Percentiles rank a stretch among this genome's conserved stretches.
These are phyloP conservation scores for Ips typographus DNA, from an alignment of 1,140 invertebrate species.

Conservation along the genomic window DNA sequence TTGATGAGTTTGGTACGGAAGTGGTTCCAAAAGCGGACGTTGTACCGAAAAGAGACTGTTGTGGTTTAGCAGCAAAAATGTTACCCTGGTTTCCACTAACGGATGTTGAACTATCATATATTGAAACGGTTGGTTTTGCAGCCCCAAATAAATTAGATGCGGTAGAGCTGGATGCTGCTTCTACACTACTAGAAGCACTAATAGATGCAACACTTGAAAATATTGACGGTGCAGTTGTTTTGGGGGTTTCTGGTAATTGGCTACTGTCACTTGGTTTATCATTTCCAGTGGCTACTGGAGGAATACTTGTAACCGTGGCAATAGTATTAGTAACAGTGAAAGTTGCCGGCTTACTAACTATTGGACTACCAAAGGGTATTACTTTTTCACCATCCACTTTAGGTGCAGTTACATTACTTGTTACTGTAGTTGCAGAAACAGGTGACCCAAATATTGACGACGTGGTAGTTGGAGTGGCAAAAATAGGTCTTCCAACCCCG, in stretches of 20 bases:
- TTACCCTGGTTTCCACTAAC: too few species aligned
- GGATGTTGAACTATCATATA: too few species aligned
- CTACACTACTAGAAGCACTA: too few species aligned
- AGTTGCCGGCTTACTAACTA: neutral
- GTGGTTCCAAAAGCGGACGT: neutral
- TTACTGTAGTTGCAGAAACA: neutral
- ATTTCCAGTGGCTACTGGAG: too few species aligned
- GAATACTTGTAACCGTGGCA: too few species aligned
- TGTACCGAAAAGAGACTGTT: neutral
- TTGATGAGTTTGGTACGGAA: neutral
- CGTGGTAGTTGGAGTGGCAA: slow-evolving; percentile 10
- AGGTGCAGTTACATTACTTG: neutral
- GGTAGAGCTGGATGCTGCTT: neutral
- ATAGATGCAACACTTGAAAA: too few species aligned
- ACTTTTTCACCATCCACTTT: neutral
- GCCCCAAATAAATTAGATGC: slow-evolving; percentile 15
- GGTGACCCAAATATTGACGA: slow-evolving; percentile 17
- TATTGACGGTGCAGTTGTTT: too few species aligned
- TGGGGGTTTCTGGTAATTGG: neutral
- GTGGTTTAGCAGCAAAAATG: neutral
- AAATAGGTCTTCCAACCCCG: neutral
- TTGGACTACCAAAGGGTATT: neutral
- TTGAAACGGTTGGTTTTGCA: neutral
- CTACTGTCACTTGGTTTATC: neutral
- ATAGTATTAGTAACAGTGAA: too few species aligned